These are phyloP conservation scores for Stictocephala bisonia DNA, from an alignment of 2,888 invertebrate genomes.

Conservation along the genomic window DNA sequence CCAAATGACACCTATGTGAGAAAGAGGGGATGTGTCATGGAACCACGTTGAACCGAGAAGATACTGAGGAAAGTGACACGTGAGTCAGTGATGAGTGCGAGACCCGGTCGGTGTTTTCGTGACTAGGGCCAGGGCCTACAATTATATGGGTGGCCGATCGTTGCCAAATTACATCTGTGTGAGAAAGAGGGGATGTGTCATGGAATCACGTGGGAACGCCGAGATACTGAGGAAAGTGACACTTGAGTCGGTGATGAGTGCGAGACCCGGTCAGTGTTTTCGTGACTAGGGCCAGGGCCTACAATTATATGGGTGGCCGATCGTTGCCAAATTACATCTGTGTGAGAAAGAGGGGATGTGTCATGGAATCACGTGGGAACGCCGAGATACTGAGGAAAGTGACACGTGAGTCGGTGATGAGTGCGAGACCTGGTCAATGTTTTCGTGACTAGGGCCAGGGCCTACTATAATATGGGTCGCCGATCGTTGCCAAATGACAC, in stretches of 20 bases:
- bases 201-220: slow-evolving; percentile 28
- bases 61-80: slow-evolving; percentile 19
- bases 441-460: background rate
- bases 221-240: slow-evolving; percentile 20
- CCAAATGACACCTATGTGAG: too few relatives aligned
- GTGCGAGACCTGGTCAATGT: background rate
- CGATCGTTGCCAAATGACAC: too few relatives aligned
- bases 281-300: background rate
- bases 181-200: too few relatives aligned
- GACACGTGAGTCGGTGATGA: background rate
- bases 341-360: too few relatives aligned
- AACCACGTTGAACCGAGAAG: slow-evolving; percentile 19
- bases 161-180: too few relatives aligned
- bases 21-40: slow-evolving; percentile 29
- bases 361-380: slow-evolving; percentile 34
- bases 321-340: too few relatives aligned
- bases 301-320: too few relatives aligned
- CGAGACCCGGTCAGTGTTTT: background rate
- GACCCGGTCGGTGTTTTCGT: slow-evolving; percentile 8
- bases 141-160: too few relatives aligned
- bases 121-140: too few relatives aligned
- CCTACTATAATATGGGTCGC: too few relatives aligned
- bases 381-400: slow-evolving; percentile 8
- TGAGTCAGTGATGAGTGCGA: background rate
- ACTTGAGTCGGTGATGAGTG: background rate